Evolutionary conservation across 2,797 vertebrate genomes (phyloP).

Genomic region (Galaxias olidus): DNA sequence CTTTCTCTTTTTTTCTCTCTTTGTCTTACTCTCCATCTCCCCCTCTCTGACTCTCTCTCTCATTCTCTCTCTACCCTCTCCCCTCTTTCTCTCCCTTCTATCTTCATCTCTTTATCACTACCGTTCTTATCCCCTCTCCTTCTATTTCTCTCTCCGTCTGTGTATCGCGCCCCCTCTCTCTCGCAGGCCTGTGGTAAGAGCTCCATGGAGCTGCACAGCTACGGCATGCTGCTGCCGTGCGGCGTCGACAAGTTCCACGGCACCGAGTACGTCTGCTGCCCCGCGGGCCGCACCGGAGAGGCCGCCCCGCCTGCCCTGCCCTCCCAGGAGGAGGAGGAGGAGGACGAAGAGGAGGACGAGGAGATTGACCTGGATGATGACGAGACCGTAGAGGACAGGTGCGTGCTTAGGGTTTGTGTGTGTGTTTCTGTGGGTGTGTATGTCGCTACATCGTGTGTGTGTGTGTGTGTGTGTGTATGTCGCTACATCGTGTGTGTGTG

Average conservation of each 20-base stretch:
- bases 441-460: too few relatives aligned
- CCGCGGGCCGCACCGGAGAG: constrained; percentile 69
- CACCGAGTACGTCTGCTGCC: constrained; percentile 96
- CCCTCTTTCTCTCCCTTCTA: background rate
- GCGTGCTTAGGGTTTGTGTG: constrained; percentile 19
- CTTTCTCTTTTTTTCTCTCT: too few relatives aligned
- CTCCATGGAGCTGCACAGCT: constrained; percentile 88
- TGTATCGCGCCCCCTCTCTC: constrained; percentile 13
- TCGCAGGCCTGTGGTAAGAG: constrained; percentile 86
- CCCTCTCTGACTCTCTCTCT: background rate
- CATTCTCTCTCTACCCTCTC: background rate
- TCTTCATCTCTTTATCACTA: too few relatives aligned
- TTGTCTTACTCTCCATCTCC: too few relatives aligned
- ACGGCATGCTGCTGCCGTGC: constrained; percentile 94
- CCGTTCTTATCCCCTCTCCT: too few relatives aligned
- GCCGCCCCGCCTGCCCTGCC: constrained; percentile 59
- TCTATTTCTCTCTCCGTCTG: background rate
- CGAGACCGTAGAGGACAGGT: constrained; percentile 63
- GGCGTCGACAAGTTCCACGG: constrained; percentile 92
- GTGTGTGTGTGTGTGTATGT: constrained; percentile 11
- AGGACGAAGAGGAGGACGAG: constrained; percentile 81
- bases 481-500: background rate
- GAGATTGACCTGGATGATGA: constrained; percentile 65
- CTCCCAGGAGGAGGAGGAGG: constrained; percentile 70
- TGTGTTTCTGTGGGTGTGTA: constrained; percentile 3